Evolutionary conservation across 2,113 vertebrate species (phyloP), one percentile per base, ranked within the genome.

Genomic region (Dicentrarchus labrax): DNA sequence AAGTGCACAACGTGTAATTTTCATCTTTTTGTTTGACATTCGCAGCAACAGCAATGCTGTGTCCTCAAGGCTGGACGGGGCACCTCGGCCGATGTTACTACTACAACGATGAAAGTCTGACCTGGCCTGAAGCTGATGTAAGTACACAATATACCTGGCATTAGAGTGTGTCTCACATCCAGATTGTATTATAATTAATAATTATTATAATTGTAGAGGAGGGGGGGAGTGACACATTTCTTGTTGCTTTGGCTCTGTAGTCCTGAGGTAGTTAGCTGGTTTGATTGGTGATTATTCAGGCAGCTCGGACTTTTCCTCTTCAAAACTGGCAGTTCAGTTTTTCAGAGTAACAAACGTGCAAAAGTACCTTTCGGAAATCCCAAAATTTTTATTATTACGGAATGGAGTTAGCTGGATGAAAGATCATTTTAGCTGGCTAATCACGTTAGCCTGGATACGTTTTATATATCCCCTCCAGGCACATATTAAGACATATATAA

Each of bases 101-200:
- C 65, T 6, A 38, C 11, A 73, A 69, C 24, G 0, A 0, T 2
- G 24, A 62, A 0, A 1, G 0, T 30, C 7, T 75, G 82, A 39
- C 3, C 19, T 83, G 81, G 81, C 11, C 30, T 59, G 50, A 59
- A 2, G 81, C 81, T 66, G 53, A 72, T 43, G 74, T 77, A 83
- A 77, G 24, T 36, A 24, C 36, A 72, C 51, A 51, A 3, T 36
- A 21, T 11, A 36, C 57, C 13, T 71, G 21, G 13, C 12, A 43
- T 22, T 41, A 62, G 36, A 62, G 19, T 15, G 61, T 36, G 12
- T 59, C 12, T 13, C 54, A 57, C 24, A 22, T 24, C 4, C 24
- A 36, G 12, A 59, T 36, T 24, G 21, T 30, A 30, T 30, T 30
- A 30, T 30, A 30, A n/a, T n/a, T n/a, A n/a, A n/a, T n/a, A n/a